A percentile compares a stretch with the other conserved stretches of the same genome.
phyloP scores from a whole-genome alignment of 1,140 invertebrate genomes.

The Heterodera schachtii region DNA sequence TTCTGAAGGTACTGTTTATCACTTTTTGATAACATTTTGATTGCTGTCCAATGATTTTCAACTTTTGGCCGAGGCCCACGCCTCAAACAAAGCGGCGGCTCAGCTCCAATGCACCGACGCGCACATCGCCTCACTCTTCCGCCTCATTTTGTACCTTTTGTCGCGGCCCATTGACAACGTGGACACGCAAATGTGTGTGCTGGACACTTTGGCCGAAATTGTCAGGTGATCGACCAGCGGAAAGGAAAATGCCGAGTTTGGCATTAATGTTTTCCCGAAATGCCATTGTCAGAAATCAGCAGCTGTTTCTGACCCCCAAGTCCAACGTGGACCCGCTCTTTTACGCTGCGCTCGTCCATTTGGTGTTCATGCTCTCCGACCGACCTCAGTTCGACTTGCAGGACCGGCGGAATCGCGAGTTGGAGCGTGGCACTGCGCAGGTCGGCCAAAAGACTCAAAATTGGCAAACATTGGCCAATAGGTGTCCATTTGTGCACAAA shows the following conservation, averaged over 20 bases:
- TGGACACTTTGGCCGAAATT: constrained; percentile 59
- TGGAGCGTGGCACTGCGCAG: constrained; percentile 59
- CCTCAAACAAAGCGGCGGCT: constrained; percentile 47
- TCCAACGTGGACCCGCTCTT: constrained; percentile 70
- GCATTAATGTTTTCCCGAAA: too few relatives aligned
- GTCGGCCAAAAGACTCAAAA: constrained; percentile 23
- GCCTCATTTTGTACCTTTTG: constrained; percentile 87
- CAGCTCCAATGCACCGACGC: constrained; percentile 70
- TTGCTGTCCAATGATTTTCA: neutral
- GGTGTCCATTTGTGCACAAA: constrained; percentile 79
- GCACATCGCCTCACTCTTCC: constrained; percentile 80
- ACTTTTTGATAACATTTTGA: too few relatives aligned
- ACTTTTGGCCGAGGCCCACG: constrained; percentile 46
- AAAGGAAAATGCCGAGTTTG: neutral
- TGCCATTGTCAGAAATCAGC: constrained; percentile 41
- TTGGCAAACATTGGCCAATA: constrained; percentile 31
- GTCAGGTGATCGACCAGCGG: constrained; percentile 21
- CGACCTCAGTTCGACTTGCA: constrained; percentile 57
- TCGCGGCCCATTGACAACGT: constrained; percentile 83
- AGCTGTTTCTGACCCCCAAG: constrained; percentile 86
- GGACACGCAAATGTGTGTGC: constrained; percentile 60
- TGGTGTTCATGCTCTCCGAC: constrained; percentile 86
- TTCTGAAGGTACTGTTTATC: constrained; percentile 47
- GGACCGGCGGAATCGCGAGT: constrained; percentile 31
- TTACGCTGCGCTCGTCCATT: constrained; percentile 90